phyloP scores from a whole-genome alignment of 1,140 invertebrate genomes.

The Meteorus sp. region DNA sequence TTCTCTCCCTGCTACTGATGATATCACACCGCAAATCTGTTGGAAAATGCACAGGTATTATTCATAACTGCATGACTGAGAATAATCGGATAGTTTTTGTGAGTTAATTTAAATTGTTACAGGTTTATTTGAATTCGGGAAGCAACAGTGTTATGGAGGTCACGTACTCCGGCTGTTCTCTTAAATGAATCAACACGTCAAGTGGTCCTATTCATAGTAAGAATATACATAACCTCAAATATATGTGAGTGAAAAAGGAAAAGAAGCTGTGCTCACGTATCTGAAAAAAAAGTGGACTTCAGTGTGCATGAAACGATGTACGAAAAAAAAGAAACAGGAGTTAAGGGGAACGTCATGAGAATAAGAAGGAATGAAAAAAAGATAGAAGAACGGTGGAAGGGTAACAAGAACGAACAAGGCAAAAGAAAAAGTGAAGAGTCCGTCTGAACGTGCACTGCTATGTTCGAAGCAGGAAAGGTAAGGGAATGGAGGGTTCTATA shows the following conservation, averaged over 20 bases:
- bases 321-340: conserved; percentile 6
- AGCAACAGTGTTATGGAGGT: too few relatives aligned
- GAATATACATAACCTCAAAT: neutral
- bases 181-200: too few relatives aligned
- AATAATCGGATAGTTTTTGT: conserved; percentile 31
- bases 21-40: neutral
- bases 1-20: neutral
- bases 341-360: conserved; percentile 9
- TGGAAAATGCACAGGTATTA: neutral
- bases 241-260: neutral
- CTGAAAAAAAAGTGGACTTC: conserved; percentile 6
- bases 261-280: neutral
- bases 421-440: conserved; percentile 17
- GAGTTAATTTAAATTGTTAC: too few relatives aligned
- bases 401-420: too few relatives aligned
- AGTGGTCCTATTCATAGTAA: too few relatives aligned
- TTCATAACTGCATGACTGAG: conserved; percentile 1
- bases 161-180: too few relatives aligned
- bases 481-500: conserved; percentile 8
- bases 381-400: conserved; percentile 4
- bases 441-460: conserved; percentile 6
- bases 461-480: too few relatives aligned
- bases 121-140: too few relatives aligned
- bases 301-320: conserved; percentile 20
- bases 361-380: conserved; percentile 16